Base-by-base conservation (phyloP, 2,888 invertebrate species). In the Zeuzera pyrina region DNA sequence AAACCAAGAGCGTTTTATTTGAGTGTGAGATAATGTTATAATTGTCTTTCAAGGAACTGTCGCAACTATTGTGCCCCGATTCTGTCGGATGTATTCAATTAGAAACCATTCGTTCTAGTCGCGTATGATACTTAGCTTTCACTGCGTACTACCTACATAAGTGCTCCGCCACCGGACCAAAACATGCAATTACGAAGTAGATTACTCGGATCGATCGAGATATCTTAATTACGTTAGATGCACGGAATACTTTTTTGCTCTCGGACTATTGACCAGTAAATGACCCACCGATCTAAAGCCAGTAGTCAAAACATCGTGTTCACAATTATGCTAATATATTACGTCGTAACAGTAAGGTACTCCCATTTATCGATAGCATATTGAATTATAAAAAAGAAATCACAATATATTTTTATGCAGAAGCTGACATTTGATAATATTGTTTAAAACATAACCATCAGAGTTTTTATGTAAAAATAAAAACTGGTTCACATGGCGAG, bases 401-500 rank as follows among this genome's bases (percentile, higher is more conserved):
- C n/a, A n/a, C n/a, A n/a, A n/a, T n/a, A n/a, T n/a, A n/a, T n/a
- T n/a, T n/a, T n/a, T n/a, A n/a, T n/a, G n/a, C 52, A 38, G 46
- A 45, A 49, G 38, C 33, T 31, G 39, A 39, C 39, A 52, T 50
- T 49, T 45, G 36, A 44, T 47, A 58, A 60, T 58, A 59, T 54
- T 52, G 46, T 12, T 28, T 28, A 38, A 54, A 53, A 51, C 44
- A 41, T 31, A 35, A 37, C 39, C 39, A 38, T 26, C 39, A 37
- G n/a, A 37, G 39, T 19, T 42, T 58, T 58, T 52, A 51, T 46
- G 52, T 43, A 47, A 52, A 43, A 47, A 44, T 51, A 41, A 52
- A 55, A 64, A 61, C 57, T 60, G 56, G 58, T 57, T 45, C 58
- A 50, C 42, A 48, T 47, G 50, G 51, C 49, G 46, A 51, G 45